Evolutionary conservation across 2,888 invertebrate genomes (phyloP).

Genomic region (Apodemia zela): DNA sequence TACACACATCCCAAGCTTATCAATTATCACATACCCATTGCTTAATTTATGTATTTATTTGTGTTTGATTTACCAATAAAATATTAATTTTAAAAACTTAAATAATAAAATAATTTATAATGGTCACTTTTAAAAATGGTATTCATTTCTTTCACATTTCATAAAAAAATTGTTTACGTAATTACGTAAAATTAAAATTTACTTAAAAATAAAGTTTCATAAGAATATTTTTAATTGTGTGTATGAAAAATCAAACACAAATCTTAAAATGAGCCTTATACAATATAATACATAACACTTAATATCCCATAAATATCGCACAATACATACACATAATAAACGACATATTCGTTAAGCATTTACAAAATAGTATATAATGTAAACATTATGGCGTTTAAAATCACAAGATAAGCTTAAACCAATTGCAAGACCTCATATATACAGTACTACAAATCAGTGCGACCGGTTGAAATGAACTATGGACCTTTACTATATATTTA

Average conservation of each 20-base stretch:
- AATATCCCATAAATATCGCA: conserved; percentile 11
- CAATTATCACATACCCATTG: conserved; percentile 13
- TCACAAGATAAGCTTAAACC: conserved; percentile 8
- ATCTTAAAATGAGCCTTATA: not conserved
- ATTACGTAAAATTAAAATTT: not conserved
- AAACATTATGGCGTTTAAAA: conserved; percentile 12
- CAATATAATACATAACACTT: conserved; percentile 11
- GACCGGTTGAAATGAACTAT: no score
- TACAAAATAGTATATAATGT: conserved; percentile 10
- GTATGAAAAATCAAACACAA: conserved; percentile 9
- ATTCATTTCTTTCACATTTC: not conserved
- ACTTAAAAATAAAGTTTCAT: not conserved
- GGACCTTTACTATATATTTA: no score
- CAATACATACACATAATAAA: conserved; percentile 12
- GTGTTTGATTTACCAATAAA: conserved; percentile 17
- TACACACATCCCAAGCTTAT: conserved; percentile 21
- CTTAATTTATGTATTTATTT: conserved; percentile 14
- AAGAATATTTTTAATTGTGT: not conserved
- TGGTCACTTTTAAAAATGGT: no score
- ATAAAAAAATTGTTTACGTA: not conserved
- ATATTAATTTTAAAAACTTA: conserved; percentile 11
- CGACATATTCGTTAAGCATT: conserved; percentile 12
- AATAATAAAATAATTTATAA: not conserved
- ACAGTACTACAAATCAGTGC: no score
- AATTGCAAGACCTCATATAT: not conserved